Conservation (phyloP, 2,797 vertebrate species). For the Sebastes jordani region DNA sequence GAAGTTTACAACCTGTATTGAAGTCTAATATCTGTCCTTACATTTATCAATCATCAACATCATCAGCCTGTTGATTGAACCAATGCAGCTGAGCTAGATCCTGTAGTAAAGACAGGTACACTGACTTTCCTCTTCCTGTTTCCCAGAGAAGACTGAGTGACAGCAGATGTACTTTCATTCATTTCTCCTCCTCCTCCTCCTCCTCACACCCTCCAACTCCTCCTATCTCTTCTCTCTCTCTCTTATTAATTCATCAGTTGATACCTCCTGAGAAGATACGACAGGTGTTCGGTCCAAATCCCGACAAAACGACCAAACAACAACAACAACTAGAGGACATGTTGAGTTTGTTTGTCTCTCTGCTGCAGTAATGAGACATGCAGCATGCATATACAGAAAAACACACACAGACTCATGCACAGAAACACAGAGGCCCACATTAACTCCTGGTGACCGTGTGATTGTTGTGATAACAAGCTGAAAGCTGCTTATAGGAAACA, state of each 20-base stretch:
- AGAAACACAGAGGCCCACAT: neutral
- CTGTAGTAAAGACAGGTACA: too few species aligned
- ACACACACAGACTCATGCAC: constrained; percentile 1
- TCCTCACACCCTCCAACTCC: neutral
- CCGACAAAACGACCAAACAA: neutral
- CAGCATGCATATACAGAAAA: neutral
- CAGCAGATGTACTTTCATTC: too few species aligned
- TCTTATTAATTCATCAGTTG: too few species aligned
- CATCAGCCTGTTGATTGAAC: too few species aligned
- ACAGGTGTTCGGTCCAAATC: too few species aligned
- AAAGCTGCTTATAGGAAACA: constrained; percentile 65
- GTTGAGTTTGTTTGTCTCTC: neutral
- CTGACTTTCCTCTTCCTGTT: too few species aligned
- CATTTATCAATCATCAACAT: too few species aligned
- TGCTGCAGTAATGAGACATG: constrained; percentile 10
- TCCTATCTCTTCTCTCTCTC: neutral
- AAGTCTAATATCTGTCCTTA: neutral
- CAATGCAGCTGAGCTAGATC: too few species aligned
- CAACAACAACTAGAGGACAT: neutral
- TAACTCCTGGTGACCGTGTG: constrained; percentile 19
- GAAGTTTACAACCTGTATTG: neutral
- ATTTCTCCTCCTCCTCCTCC: neutral
- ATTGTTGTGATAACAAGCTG: constrained; percentile 68
- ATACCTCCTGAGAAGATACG: too few species aligned
- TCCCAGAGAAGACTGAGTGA: too few species aligned